These are phyloP conservation scores for Margaritifera margaritifera DNA, from an alignment of 2,888 invertebrate species.

Conservation along the genomic window DNA sequence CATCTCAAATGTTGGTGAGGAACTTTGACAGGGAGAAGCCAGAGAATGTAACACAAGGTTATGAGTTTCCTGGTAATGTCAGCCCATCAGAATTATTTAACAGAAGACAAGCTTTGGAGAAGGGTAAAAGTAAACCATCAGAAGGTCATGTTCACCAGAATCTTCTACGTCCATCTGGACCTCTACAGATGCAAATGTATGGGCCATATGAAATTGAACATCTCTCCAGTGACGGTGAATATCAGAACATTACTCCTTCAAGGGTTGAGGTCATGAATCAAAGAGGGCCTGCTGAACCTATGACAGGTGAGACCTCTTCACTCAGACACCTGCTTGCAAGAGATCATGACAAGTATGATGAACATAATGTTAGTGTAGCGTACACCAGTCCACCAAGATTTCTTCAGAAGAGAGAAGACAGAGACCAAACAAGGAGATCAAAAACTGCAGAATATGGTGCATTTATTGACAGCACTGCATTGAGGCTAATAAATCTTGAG, in stretches of 20 bases:
- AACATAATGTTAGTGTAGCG: too few relatives aligned
- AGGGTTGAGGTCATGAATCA: background rate
- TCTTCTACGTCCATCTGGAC: too few relatives aligned
- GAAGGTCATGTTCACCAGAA: too few relatives aligned
- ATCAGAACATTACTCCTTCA: background rate
- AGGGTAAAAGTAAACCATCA: background rate
- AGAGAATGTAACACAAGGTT: background rate
- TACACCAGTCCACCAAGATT: constrained; percentile 3
- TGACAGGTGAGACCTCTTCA: too few relatives aligned
- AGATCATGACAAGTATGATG: too few relatives aligned
- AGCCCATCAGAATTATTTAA: constrained; percentile 14
- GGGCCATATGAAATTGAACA: background rate
- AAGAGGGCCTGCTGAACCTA: too few relatives aligned
- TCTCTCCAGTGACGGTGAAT: background rate
- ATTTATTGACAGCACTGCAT: constrained; percentile 9
- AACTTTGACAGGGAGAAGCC: background rate
- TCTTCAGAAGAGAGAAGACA: constrained; percentile 5
- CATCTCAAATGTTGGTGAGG: background rate
- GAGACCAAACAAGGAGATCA: background rate
- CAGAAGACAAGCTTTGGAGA: constrained; percentile 4
- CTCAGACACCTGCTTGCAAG: too few relatives aligned
- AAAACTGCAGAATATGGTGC: constrained; percentile 3
- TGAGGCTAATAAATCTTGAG: too few relatives aligned
- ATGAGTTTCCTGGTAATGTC: background rate
- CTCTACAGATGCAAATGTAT: too few relatives aligned